Conservation (phyloP, 2,888 invertebrate genomes). For the Himalopsyche japonica region DNA sequence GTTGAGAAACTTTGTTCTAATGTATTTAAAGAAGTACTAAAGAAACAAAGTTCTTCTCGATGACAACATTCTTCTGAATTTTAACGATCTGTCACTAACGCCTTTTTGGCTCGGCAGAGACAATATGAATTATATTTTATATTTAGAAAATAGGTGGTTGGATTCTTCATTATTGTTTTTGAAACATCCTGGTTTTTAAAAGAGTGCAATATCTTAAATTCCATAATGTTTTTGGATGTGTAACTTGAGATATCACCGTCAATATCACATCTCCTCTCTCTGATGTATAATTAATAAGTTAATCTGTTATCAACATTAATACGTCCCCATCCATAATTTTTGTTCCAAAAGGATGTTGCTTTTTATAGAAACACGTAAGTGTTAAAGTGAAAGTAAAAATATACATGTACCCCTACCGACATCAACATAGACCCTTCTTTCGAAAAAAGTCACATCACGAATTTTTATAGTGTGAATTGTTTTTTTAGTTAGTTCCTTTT, state of each 20-base stretch:
- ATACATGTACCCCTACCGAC: slow-evolving; percentile 25
- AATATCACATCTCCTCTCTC: background rate
- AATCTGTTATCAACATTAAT: background rate
- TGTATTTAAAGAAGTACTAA: too few relatives aligned
- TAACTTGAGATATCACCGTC: background rate
- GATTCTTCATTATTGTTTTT: background rate
- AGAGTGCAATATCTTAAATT: background rate
- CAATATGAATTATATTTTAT: too few relatives aligned
- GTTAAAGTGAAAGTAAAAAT: slow-evolving; percentile 18
- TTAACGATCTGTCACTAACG: too few relatives aligned
- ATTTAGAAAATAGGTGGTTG: background rate
- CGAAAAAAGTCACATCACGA: background rate
- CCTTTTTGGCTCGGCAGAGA: too few relatives aligned
- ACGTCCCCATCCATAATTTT: slow-evolving; percentile 11
- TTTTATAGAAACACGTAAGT: slow-evolving; percentile 35
- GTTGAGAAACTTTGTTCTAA: too few relatives aligned
- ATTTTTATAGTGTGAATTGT: background rate
- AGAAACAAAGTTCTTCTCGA: too few relatives aligned
- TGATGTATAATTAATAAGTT: background rate
- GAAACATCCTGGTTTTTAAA: background rate
- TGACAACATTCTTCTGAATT: too few relatives aligned
- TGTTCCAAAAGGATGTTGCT: slow-evolving; percentile 37
- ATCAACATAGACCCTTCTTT: background rate
- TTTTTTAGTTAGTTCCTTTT: background rate
- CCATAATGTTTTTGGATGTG: background rate